Percentiles rank a stretch among this genome's conserved stretches.
Conservation (phyloP, 1,140 invertebrate species). For the Venturia canescens region DNA sequence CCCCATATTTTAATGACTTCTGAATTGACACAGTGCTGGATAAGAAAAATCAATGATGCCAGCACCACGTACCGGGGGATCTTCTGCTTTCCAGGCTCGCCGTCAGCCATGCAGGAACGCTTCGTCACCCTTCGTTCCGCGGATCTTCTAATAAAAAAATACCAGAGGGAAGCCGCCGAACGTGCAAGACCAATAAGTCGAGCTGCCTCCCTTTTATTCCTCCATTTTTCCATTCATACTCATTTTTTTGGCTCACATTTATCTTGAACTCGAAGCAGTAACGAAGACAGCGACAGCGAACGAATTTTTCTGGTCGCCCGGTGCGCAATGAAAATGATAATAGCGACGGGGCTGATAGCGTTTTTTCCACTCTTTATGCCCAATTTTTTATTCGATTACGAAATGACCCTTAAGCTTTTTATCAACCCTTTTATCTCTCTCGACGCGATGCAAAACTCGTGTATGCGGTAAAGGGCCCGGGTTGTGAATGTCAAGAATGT, state of each 20-base stretch:
- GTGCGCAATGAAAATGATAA: background rate
- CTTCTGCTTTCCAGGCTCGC: background rate
- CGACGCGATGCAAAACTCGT: too few relatives aligned
- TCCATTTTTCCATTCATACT: background rate
- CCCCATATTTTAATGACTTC: background rate
- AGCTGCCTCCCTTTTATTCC: background rate
- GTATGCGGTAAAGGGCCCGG: too few relatives aligned
- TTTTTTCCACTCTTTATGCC: background rate
- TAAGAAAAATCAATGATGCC: constrained; percentile 7
- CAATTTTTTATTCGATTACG: background rate
- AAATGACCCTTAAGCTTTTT: background rate
- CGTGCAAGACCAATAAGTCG: constrained; percentile 39
- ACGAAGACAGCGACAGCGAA: background rate
- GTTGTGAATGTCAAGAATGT: too few relatives aligned
- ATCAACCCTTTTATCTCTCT: background rate
- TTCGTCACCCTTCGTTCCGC: background rate
- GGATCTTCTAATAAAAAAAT: constrained; percentile 57
- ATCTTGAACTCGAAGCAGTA: background rate
- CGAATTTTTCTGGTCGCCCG: background rate
- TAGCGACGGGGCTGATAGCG: background rate
- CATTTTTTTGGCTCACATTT: background rate
- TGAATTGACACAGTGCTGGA: background rate
- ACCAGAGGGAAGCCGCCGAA: constrained; percentile 51
- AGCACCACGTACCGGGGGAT: background rate
- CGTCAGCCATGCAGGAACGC: background rate